Evolutionary conservation across 2,797 vertebrate genomes (phyloP).

Genomic region (Glossophaga mutica): DNA sequence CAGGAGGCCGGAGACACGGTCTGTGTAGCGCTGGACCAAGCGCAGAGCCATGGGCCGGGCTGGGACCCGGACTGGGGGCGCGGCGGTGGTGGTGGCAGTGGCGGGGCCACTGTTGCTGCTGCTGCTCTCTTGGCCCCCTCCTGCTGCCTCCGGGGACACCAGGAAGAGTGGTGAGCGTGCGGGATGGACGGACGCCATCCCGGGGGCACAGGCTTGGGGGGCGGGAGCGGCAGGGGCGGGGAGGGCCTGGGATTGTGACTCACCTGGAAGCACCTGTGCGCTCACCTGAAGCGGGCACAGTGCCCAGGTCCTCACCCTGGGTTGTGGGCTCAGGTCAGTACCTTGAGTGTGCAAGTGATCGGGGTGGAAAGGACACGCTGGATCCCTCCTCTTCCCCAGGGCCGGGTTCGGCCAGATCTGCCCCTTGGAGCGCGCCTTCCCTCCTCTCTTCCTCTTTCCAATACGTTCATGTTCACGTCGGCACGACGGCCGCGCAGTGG

Average conservation of each 20-base stretch:
- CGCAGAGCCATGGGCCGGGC: slow-evolving; percentile 70
- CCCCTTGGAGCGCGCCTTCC: not conserved
- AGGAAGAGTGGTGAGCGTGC: slow-evolving; percentile 32
- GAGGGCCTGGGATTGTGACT: slow-evolving; percentile 40
- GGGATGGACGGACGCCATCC: not conserved
- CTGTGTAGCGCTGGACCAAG: slow-evolving; percentile 61
- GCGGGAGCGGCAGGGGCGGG: not conserved
- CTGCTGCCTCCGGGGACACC: not conserved
- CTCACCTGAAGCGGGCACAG: not conserved
- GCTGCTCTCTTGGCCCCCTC: slow-evolving; percentile 52
- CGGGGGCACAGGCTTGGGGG: not conserved
- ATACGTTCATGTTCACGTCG: not conserved
- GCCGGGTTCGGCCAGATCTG: not conserved
- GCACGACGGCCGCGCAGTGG: not conserved
- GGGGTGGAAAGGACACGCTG: not conserved
- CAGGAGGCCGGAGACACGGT: slow-evolving; percentile 19
- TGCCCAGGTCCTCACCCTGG: not conserved
- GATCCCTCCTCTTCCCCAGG: too few species aligned
- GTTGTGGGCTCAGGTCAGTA: not conserved
- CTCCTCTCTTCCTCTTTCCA: too few species aligned
- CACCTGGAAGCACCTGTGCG: not conserved
- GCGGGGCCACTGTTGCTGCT: slow-evolving; percentile 29
- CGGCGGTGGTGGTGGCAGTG: not conserved
- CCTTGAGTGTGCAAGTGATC: not conserved
- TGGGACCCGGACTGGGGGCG: slow-evolving; percentile 31